Conservation (phyloP, 2,888 invertebrate genomes). For the Ectemnius continuus region DNA sequence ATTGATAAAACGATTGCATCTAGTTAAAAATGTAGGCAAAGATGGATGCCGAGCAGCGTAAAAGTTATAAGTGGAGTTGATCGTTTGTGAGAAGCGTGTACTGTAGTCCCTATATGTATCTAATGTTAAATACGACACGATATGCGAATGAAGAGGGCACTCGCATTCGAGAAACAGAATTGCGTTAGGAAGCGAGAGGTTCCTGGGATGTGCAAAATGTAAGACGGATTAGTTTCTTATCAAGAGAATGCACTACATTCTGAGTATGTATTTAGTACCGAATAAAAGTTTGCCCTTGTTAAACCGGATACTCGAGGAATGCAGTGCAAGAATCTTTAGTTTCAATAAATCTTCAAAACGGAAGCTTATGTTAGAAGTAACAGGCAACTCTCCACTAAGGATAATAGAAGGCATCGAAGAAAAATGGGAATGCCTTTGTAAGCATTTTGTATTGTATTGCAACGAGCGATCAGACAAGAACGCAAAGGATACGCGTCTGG, state of each 20-base stretch:
- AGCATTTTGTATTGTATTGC: background rate
- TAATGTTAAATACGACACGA: slow-evolving; percentile 4
- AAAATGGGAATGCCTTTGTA: background rate
- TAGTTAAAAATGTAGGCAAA: background rate
- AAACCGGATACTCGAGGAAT: no score
- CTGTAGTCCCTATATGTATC: slow-evolving; percentile 14
- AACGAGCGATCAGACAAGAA: background rate
- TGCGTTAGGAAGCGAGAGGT: no score
- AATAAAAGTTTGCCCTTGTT: no score
- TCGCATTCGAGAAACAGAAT: no score
- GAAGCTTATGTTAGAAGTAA: background rate
- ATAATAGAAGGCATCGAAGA: background rate
- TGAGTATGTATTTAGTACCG: slow-evolving; percentile 20
- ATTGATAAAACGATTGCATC: slow-evolving; percentile 3
- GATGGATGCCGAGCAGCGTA: background rate
- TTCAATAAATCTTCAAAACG: background rate
- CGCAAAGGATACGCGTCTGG: slow-evolving; percentile 18
- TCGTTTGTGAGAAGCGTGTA: slow-evolving; percentile 33
- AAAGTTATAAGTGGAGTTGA: background rate
- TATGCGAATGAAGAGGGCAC: background rate
- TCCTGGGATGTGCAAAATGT: background rate
- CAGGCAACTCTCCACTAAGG: background rate
- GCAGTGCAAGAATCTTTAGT: background rate
- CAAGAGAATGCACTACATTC: background rate
- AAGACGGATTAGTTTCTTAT: background rate